These are phyloP conservation scores for Pristiophorus japonicus DNA, from an alignment of 2,113 vertebrate genomes.

Conservation along the genomic window DNA sequence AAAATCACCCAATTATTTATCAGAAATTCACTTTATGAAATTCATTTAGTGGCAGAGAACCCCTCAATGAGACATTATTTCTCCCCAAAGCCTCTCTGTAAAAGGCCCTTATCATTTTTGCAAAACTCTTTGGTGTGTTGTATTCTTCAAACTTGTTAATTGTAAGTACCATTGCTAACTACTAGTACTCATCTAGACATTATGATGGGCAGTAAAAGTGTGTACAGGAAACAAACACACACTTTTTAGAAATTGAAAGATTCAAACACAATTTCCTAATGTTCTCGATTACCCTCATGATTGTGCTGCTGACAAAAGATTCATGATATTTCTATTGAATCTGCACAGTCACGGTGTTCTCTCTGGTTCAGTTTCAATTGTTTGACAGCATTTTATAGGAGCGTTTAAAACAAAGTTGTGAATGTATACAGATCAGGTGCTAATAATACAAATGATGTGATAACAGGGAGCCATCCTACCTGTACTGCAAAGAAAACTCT, in stretches of 20 bases:
- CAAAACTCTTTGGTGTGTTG: neutral
- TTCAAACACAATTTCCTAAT: neutral
- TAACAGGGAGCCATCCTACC: neutral
- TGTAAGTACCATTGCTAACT: neutral
- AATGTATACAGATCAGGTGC: neutral
- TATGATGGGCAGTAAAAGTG: neutral
- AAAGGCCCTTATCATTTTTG: neutral
- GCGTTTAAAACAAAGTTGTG: neutral
- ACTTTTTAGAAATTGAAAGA: neutral
- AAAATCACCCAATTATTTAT: slow-evolving; percentile 19
- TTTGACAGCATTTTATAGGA: neutral
- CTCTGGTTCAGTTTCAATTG: neutral
- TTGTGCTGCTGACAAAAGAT: neutral
- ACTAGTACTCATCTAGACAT: neutral
- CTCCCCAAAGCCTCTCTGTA: neutral
- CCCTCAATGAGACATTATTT: neutral
- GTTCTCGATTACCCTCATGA: neutral
- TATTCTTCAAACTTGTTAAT: neutral
- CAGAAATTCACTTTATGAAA: neutral
- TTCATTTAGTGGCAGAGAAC: neutral
- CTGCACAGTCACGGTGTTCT: neutral
- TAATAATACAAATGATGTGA: too few species aligned
- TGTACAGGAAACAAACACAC: neutral
- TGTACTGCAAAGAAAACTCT: neutral
- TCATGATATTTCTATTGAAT: neutral